Evolutionary conservation across 2,888 invertebrate species (phyloP), one percentile per base, ranked within the genome.

Genomic region (Poecilobothrus nobilitatus): DNA sequence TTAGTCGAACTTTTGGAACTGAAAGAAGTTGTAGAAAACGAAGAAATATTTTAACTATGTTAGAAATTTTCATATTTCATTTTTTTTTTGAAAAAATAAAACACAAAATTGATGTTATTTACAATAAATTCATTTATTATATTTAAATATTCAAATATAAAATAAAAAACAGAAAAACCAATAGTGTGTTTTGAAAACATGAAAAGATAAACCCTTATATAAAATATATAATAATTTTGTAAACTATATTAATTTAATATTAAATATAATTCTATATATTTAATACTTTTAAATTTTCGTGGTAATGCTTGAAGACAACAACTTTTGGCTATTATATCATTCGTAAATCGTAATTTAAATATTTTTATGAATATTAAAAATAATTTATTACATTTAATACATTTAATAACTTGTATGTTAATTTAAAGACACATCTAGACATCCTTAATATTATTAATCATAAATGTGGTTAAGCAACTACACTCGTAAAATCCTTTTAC

Each of bases 1-100:
- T 86, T 89, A 68, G 83, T 97, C 77, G 97, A 98, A 84, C 86
- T 98, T 67, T 81, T 98, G 3, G 94, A 91, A 78, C 85, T 97
- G 70, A 97, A 97, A 80, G 96, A 97, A 84, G 89, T 96, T 76
- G 87, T 89, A 12, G 92, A 94, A 82, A 93, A 90, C 33, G 95
- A 95, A 76, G 94, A 95, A 82, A 80, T 88, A 67, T 83, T 91
- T 66, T 72, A 63, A 69, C 27, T 21, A 27, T 18, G 6, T 53
- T 53, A 10, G 37, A 10, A 15, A 53, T 53, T 53, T 12, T 53
- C 6, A 53, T 18, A n/a, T 12, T 18, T 18, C 18, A 12, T 53
- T 44, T 44, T 34, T 34, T 22, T 15, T 3, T 44, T 44, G 3
- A 53, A 53, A 53, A 18, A 53, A 12, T 53, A 53, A 53, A 53